Conservation (phyloP, 2,888 invertebrate genomes). For the Xestia c-nigrum region DNA sequence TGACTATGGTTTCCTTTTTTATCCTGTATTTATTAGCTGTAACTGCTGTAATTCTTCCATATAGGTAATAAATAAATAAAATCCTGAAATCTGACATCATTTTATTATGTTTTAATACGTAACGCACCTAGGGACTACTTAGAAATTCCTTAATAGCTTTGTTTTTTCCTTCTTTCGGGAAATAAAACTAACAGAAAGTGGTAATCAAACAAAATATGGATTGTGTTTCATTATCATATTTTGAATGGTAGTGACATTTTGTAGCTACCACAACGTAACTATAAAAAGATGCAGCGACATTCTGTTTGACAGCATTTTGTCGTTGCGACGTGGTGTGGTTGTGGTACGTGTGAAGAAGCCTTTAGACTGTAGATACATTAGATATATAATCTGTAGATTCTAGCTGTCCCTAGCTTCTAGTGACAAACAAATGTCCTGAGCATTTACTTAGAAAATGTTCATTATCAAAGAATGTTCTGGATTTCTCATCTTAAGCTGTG, state of each 20-base stretch:
- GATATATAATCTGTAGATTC: not conserved
- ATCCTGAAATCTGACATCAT: not conserved
- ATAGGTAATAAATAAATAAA: no score
- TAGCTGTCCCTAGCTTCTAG: not conserved
- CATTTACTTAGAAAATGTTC: conserved; percentile 1
- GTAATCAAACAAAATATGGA: not conserved
- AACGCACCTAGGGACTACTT: not conserved
- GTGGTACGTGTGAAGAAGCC: no score
- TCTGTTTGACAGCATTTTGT: no score
- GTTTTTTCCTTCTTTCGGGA: not conserved
- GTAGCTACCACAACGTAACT: no score
- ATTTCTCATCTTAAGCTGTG: no score
- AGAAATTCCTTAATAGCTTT: not conserved
- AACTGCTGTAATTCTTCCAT: no score
- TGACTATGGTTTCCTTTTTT: no score
- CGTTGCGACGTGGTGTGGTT: no score
- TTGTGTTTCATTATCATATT: not conserved
- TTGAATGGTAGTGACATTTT: no score
- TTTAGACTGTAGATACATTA: not conserved
- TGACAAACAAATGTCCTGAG: not conserved
- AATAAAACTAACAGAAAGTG: not conserved
- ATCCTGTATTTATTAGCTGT: no score
- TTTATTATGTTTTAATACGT: not conserved
- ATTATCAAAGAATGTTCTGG: not conserved
- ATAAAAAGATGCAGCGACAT: no score